Conservation (phyloP, 2,113 vertebrate genomes). For the Myotis lucifugus region DNA sequence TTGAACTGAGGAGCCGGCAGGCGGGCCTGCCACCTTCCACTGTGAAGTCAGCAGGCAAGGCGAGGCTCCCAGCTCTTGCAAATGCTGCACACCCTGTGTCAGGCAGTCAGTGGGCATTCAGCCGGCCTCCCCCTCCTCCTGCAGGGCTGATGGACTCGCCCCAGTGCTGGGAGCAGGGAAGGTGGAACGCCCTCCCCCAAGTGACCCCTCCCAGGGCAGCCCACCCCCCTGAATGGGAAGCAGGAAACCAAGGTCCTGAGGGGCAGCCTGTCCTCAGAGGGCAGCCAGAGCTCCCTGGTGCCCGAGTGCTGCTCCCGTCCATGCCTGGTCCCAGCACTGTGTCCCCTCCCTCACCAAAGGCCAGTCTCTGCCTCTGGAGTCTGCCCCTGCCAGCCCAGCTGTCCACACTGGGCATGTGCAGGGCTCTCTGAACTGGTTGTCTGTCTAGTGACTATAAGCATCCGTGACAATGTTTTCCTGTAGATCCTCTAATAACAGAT, state of each 20-base stretch:
- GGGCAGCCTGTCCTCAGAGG: not conserved
- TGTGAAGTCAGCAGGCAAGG: accelerated
- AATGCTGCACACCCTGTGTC: accelerated
- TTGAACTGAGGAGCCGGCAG: not conserved
- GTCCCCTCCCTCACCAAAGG: too few species aligned
- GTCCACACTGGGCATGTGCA: too few species aligned
- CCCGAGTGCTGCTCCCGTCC: not conserved
- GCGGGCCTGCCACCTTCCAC: too few species aligned
- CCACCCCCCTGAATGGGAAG: accelerated
- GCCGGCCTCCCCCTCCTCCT: too few species aligned
- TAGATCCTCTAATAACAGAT: too few species aligned
- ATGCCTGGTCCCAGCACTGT: not conserved
- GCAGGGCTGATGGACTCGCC: accelerated
- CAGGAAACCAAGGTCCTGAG: not conserved
- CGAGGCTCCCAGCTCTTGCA: not conserved
- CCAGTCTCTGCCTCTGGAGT: not conserved
- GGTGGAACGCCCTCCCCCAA: too few species aligned
- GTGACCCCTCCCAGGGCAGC: too few species aligned
- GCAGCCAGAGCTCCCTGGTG: not conserved
- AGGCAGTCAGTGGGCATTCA: accelerated
- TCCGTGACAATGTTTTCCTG: not conserved
- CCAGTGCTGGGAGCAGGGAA: not conserved
- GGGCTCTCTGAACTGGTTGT: not conserved
- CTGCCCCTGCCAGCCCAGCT: not conserved
- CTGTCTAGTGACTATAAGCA: not conserved